These are phyloP conservation scores for Antheraea assamensis DNA, from an alignment of 2,888 invertebrate species.

Conservation along the genomic window DNA sequence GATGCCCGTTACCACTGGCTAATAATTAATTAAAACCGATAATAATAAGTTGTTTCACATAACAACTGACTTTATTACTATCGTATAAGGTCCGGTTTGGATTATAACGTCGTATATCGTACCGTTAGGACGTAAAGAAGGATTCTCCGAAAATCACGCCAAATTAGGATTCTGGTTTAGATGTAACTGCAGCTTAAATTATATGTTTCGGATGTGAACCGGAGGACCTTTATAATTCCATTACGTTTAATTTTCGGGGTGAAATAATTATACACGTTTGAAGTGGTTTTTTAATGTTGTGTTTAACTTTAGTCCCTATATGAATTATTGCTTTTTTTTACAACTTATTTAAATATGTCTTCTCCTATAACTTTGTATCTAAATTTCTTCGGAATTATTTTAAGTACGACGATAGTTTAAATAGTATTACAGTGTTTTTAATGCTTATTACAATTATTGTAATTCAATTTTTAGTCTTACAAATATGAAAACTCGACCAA, in stretches of 20 bases:
- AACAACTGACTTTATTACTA: constrained; percentile 41
- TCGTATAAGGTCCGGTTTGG: constrained; percentile 46
- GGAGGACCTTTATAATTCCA: constrained; percentile 21
- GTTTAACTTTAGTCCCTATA: background rate
- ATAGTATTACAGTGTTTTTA: background rate
- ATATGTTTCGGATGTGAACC: constrained; percentile 12
- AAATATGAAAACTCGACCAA: too few relatives aligned
- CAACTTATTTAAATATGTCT: too few relatives aligned
- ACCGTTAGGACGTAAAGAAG: constrained; percentile 62
- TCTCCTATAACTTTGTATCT: too few relatives aligned
- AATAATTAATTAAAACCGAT: constrained; percentile 77
- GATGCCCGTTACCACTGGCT: constrained; percentile 71
- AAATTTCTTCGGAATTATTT: background rate
- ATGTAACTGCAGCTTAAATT: constrained; percentile 30
- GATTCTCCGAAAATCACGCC: constrained; percentile 61
- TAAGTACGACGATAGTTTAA: background rate
- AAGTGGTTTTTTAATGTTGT: background rate
- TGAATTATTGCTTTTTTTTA: too few relatives aligned
- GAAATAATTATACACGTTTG: constrained; percentile 24
- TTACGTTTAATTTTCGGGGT: constrained; percentile 21
- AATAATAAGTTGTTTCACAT: constrained; percentile 39
- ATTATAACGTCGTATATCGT: constrained; percentile 28
- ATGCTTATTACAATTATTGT: too few relatives aligned
- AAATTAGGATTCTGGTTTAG: constrained; percentile 70
- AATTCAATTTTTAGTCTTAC: too few relatives aligned